These are phyloP conservation scores for Scomber scombrus DNA, from an alignment of 2,113 vertebrate species.

Conservation along the genomic window DNA sequence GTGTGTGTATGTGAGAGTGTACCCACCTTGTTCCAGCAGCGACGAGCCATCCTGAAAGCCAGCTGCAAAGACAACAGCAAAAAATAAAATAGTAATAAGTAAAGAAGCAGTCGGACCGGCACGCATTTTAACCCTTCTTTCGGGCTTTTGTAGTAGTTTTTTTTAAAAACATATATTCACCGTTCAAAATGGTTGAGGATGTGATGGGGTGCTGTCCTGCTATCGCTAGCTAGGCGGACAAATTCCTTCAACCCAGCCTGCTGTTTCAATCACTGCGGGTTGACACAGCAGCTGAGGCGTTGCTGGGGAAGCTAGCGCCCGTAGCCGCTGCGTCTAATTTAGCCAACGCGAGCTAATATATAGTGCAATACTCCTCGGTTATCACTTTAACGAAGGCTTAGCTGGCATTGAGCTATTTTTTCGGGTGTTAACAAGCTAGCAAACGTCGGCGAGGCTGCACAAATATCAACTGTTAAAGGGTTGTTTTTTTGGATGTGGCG, in stretches of 20 bases:
- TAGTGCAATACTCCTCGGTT: conserved; percentile 27
- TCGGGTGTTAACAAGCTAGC: conserved; percentile 1
- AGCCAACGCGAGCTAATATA: conserved; percentile 42
- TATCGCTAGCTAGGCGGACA: conserved; percentile 68
- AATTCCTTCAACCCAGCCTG: conserved; percentile 63
- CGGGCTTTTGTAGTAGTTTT: background rate
- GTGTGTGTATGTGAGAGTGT: conserved; percentile 22
- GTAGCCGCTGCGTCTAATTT: conserved; percentile 36
- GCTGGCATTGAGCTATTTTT: background rate
- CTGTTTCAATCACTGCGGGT: conserved; percentile 71
- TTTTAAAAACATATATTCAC: background rate
- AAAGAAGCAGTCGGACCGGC: conserved; percentile 32
- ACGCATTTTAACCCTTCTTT: background rate
- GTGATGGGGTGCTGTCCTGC: conserved; percentile 59
- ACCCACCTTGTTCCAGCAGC: conserved; percentile 71
- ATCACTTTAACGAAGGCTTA: conserved; percentile 14
- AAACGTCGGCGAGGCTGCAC: conserved; percentile 13
- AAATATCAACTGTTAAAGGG: conserved; percentile 27
- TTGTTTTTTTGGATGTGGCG: conserved; percentile 55
- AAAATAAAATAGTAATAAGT: background rate
- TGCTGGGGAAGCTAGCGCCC: conserved; percentile 53
- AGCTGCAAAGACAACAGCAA: conserved; percentile 22
- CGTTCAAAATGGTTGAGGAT: conserved; percentile 50
- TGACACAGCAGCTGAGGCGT: conserved; percentile 65
- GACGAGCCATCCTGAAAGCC: conserved; percentile 56